Base-by-base conservation (phyloP, 2,888 invertebrate species). In the Cephus rjabovi region DNA sequence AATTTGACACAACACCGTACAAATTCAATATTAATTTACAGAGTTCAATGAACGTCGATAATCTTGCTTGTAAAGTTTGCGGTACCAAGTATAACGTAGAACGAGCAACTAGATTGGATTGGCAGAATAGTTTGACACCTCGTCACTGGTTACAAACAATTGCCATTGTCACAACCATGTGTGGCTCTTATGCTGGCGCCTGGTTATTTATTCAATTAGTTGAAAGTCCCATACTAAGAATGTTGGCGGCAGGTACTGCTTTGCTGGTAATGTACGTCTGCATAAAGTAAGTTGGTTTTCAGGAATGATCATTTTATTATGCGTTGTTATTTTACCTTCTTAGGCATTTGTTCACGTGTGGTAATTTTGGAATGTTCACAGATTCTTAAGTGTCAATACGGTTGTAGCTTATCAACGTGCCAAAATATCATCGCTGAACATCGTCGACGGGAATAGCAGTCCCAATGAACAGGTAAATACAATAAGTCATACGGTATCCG, bases 321-420 rank as follows among this genome's bases (percentile, higher is more conserved):
- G 23, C 69, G 3, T 75, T 23, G 56, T 9, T 9, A 56, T 23
- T 56, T 56, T 9, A 56, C 1, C 2, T 56, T 23, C 9, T 56
- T 15, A 23, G 23, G 23, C 23, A 56, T 56, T 56, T 9, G 1
- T 56, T 56, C 56, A 23, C 9, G 56, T 23, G 23, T 2, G 15
- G 56, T 23, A 2, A 56, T 56, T 56, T 56, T 56, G 56, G 23
- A 56, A 56, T 84, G 81, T 81, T 92, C 91, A 6, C 92, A 97
- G 98, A 91, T 96, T 96, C 91, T 93, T 98, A 83, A 96, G 97
- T 81, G 95, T 96, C 90, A 97, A 97, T 89, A 97, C 97, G 2
- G 95, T 97, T 75, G 95, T 96, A 78, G 97, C 97, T n/a, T 97
- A 97, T 93, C 97, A 97, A 88, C 94, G 97, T 81, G 97, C 98